Evolutionary conservation across 2,888 invertebrate genomes (phyloP), one percentile per base, ranked within the genome.

Genomic region (Cephus pulcher): DNA sequence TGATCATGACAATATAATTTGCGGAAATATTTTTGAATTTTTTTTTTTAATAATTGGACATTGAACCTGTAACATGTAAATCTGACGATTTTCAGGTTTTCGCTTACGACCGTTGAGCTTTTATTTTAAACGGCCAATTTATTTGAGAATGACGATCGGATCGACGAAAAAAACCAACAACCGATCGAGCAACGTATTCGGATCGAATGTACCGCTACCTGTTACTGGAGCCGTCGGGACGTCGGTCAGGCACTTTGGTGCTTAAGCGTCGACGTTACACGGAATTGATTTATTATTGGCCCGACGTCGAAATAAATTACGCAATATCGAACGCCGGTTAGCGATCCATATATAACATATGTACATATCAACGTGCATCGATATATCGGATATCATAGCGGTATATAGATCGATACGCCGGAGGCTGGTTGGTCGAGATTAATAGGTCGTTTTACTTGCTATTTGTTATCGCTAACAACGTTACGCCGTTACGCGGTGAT

Each of bases 391-490:
- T 56, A 56, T 23, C 23, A 9, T 56, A 23, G 56, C 56, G 56
- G 56, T 56, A 56, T 56, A 56, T 23, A 15, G 56, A 56, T 56
- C 56, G 56, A 23, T 56, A 56, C 23, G 56, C 56, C 56, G 56
- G 56, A 56, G 56, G 56, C 56, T 56, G 56, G 56, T 15, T 23
- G 71, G 6, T 30, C 15, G 33, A 32, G 69, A 78, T 78, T 33
- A 78, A 70, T 70, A 35, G 74, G 69, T 78, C 75, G 75, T 75
- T 78, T 78, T 71, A 75, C 74, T 75, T 56, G 40, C 34, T 70
- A 78, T 78, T 75, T 75, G 70, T 78, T 78, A 75, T 75, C 34
- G n/a, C 78, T 78, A 75, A 78, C 75, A 69, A 70, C 32, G 75
- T 75, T 78, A 75, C 37, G 69, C 30, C 75, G 75, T 69, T 56